A percentile compares a stretch with the other conserved stretches of the same genome.
phyloP scores from a whole-genome alignment of 37 sponge, comb jelly and placozoan species.

The Beroe forskalii region DNA sequence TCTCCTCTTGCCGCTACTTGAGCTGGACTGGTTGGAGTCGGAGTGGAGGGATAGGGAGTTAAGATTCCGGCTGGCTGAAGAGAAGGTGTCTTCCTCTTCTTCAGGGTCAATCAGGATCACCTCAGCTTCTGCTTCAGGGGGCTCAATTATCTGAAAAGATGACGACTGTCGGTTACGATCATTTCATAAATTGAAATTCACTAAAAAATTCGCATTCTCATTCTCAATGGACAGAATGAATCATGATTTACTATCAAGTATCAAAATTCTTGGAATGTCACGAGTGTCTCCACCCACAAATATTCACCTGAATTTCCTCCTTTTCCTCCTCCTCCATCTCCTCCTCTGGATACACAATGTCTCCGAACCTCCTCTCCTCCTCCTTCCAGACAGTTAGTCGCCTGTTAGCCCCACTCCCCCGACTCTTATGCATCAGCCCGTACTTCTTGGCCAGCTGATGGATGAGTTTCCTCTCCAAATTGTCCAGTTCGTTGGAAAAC shows the following conservation, averaged over 20 bases:
- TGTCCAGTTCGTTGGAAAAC: constrained; percentile 1
- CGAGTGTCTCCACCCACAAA: not conserved
- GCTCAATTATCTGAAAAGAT: too few relatives aligned
- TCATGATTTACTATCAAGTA: not conserved
- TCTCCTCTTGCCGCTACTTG: too few relatives aligned
- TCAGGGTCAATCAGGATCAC: too few relatives aligned
- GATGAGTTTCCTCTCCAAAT: constrained; percentile 33
- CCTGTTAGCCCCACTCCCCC: not conserved
- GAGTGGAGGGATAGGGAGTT: too few relatives aligned
- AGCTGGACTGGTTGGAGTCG: too few relatives aligned
- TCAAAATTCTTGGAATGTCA: not conserved
- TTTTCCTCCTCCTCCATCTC: not conserved
- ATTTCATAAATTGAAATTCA: not conserved
- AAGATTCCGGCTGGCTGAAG: too few relatives aligned
- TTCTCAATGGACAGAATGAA: not conserved
- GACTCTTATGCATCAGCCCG: constrained; percentile 43
- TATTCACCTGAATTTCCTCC: not conserved
- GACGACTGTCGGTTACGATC: too few relatives aligned
- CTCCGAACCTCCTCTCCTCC: not conserved
- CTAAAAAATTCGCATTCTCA: not conserved
- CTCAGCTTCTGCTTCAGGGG: too few relatives aligned
- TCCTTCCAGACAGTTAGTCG: constrained; percentile 36
- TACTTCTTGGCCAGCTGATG: constrained; percentile 13
- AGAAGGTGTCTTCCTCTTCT: too few relatives aligned
- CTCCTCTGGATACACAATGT: not conserved